Conservation (phyloP, 2,113 vertebrate species). For the Triplophysa tibetana region DNA sequence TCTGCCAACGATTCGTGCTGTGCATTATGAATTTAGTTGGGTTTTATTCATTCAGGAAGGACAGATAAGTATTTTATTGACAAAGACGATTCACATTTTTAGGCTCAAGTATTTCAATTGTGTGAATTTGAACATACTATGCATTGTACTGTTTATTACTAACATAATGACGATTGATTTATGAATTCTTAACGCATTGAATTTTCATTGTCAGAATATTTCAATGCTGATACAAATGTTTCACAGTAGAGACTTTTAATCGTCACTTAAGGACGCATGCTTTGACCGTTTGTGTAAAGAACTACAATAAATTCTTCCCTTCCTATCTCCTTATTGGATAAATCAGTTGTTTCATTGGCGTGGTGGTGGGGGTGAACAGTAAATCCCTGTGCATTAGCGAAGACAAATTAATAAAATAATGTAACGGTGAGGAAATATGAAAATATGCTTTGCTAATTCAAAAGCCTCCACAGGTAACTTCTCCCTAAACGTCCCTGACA, state of each 20-base stretch:
- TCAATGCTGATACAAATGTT: too few relatives aligned
- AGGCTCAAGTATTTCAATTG: neutral
- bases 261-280: neutral
- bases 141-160: too few relatives aligned
- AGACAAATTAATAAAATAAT: conserved; percentile 53
- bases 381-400: conserved; percentile 48
- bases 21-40: neutral
- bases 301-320: neutral
- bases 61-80: neutral
- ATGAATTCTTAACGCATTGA: too few relatives aligned
- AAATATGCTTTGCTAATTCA: conserved; percentile 46
- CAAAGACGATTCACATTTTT: neutral
- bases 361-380: conserved; percentile 19
- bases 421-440: conserved; percentile 47
- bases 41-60: neutral
- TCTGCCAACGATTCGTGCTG: neutral
- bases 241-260: neutral
- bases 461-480: conserved; percentile 35
- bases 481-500: conserved; percentile 37
- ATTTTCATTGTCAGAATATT: too few relatives aligned
- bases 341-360: conserved; percentile 29
- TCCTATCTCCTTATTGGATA: conserved; percentile 42
- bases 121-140: too few relatives aligned
- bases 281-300: conserved; percentile 10
- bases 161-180: too few relatives aligned